Percentiles rank a stretch among this genome's conserved stretches.
Conservation (phyloP, 2,113 vertebrate genomes). For the Aphelocoma coerulescens region DNA sequence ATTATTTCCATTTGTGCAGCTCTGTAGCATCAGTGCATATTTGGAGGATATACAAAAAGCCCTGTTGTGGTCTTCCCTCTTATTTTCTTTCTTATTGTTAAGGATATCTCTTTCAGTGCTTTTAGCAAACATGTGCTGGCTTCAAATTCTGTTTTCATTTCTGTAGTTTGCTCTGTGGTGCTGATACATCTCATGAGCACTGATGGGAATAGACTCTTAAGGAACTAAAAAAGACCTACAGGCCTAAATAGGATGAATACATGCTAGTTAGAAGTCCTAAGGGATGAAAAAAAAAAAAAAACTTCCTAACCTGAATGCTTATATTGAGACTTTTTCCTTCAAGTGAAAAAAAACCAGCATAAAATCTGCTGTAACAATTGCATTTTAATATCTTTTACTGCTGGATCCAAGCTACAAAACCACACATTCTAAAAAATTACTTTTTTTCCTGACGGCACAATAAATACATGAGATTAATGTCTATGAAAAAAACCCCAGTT, state of each 20-base stretch:
- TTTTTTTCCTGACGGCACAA: not conserved
- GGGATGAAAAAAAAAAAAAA: conserved; percentile 12
- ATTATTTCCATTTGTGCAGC: conserved; percentile 2
- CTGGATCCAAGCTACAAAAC: conserved; percentile 1
- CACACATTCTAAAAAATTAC: not conserved
- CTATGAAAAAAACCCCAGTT: not conserved
- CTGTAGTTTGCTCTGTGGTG: conserved; percentile 42
- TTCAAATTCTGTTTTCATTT: conserved; percentile 32
- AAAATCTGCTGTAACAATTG: conserved; percentile 9
- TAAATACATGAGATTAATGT: not conserved
- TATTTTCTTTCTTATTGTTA: conserved; percentile 8
- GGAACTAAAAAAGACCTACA: not conserved
- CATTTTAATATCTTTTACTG: not conserved
- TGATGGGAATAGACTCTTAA: conserved; percentile 43
- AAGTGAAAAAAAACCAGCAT: not conserved
- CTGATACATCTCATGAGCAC: conserved; percentile 7
- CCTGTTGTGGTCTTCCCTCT: not conserved
- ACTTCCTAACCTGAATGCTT: conserved; percentile 14
- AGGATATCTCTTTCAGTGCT: not conserved
- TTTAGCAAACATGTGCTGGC: conserved; percentile 10
- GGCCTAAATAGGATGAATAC: not conserved
- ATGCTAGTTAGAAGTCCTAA: conserved; percentile 35
- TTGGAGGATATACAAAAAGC: not conserved
- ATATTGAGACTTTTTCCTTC: conserved; percentile 19
- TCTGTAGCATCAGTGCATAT: not conserved